Base-by-base conservation (phyloP, 2,797 vertebrate genomes). In the Sebastes diploproa region DNA sequence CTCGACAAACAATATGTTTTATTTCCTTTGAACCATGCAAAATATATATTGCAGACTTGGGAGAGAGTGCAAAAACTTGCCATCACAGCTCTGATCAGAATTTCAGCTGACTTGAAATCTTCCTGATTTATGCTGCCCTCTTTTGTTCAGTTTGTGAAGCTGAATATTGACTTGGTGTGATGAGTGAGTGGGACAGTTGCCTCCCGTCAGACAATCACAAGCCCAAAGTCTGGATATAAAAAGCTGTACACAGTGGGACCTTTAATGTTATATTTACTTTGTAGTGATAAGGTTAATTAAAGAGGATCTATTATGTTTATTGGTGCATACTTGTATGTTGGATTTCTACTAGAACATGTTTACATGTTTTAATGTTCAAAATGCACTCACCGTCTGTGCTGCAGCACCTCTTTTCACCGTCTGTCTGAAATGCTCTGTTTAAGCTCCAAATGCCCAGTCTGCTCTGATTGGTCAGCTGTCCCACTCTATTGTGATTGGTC, bases 121-220 rank as follows among this genome's bases (percentile, higher is more conserved):
- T 69, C 64, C 69, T 88, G 89, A 56, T 89, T 80, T 71, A 50
- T 94, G 83, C 90, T 92, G 92, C 93, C 94, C 89, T 76, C 93
- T 91, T 77, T 56, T 92, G 93, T 78, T 85, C 62, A 84, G 7
- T 86, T 22, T 77, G 34, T 78, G 55, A 58, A 88, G 90, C 54
- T 77, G 70, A 83, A 34, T 18, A 16, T 54, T 62, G 42, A 80
- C 25, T 32, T 2, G 5, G 6, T 58, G 4, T 30, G 20, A 30
- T 54, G 50, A 27, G 3, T 20, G 14, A 70, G 14, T 63, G 8
- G 2, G 18, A 34, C 38, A 46, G 14, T 38, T 38, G 11, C n/a
- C n/a, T 80, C 42, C 12, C 0, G 0, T 20, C 20, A 11, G 42
- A 10, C 34, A 42, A 58, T 76, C 10, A 55, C 32, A 74, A 36